Percentiles rank a stretch among this genome's conserved stretches.
phyloP scores from a whole-genome alignment of 2,797 vertebrate species.

The Enteromius thamalakanensis region DNA sequence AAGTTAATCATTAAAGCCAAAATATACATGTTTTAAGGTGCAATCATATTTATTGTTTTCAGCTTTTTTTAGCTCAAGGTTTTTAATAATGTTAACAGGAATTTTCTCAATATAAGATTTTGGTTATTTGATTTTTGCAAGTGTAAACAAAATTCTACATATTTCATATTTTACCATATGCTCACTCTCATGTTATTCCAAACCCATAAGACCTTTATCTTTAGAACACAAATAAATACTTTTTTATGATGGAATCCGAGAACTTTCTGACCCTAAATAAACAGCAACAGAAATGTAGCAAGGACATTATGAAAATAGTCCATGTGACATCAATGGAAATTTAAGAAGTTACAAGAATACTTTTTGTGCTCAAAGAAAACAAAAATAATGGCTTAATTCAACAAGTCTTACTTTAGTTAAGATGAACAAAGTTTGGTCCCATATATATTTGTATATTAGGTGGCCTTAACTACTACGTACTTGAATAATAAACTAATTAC shows the following conservation, averaged over 20 bases:
- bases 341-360: neutral
- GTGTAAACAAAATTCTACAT: neutral
- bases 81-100: neutral
- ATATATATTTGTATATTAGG: too few relatives aligned
- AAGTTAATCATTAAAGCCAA: neutral
- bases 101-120: neutral
- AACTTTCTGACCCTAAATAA: neutral
- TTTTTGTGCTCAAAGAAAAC: neutral
- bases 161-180: neutral
- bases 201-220: neutral
- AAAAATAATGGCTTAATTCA: neutral
- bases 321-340: neutral
- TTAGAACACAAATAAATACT: neutral
- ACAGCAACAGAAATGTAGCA: neutral
- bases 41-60: neutral
- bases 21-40: neutral
- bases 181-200: neutral
- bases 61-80: neutral
- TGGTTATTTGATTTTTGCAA: neutral
- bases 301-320: neutral
- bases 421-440: neutral
- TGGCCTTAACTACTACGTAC: too few relatives aligned
- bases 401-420: neutral
- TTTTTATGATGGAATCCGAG: neutral
- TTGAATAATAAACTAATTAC: too few relatives aligned